Conservation (phyloP, 2,888 invertebrate genomes). For the Metellina segmentata region DNA sequence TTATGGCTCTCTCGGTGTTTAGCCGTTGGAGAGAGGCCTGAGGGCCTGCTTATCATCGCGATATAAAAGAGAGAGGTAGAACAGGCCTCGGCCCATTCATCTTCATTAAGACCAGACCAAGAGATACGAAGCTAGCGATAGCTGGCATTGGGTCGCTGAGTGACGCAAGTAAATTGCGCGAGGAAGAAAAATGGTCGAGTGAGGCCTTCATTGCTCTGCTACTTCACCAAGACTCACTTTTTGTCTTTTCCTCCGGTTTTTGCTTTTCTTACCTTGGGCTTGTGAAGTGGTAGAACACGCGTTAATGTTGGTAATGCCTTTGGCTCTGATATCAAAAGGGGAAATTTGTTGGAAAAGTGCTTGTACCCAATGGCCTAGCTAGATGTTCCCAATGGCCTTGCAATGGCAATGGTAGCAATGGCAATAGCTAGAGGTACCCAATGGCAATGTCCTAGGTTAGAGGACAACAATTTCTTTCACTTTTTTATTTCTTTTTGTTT, state of each 20-base stretch:
- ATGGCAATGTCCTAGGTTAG: too few species aligned
- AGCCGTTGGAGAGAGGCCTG: constrained; percentile 12
- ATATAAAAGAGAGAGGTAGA: constrained; percentile 58
- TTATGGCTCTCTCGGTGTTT: constrained; percentile 48
- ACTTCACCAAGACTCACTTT: constrained; percentile 3
- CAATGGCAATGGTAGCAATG: too few species aligned
- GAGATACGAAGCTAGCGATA: constrained; percentile 51
- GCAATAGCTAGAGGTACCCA: too few species aligned
- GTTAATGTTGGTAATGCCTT: not conserved
- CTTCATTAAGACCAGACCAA: constrained; percentile 60
- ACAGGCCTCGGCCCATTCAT: constrained; percentile 29
- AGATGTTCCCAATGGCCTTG: too few species aligned
- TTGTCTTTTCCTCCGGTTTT: not conserved
- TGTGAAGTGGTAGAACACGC: not conserved
- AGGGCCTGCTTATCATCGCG: constrained; percentile 65
- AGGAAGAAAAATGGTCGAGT: constrained; percentile 13
- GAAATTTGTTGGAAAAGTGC: too few species aligned
- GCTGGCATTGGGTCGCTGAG: constrained; percentile 21
- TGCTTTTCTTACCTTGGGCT: not conserved
- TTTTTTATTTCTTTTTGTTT: too few species aligned
- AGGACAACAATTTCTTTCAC: too few species aligned
- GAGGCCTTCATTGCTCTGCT: not conserved
- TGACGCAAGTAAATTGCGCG: constrained; percentile 34
- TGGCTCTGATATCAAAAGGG: too few species aligned
- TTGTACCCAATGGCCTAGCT: too few species aligned